Conservation (phyloP, 2,113 vertebrate genomes). For the Phylloscopus whistleri region DNA sequence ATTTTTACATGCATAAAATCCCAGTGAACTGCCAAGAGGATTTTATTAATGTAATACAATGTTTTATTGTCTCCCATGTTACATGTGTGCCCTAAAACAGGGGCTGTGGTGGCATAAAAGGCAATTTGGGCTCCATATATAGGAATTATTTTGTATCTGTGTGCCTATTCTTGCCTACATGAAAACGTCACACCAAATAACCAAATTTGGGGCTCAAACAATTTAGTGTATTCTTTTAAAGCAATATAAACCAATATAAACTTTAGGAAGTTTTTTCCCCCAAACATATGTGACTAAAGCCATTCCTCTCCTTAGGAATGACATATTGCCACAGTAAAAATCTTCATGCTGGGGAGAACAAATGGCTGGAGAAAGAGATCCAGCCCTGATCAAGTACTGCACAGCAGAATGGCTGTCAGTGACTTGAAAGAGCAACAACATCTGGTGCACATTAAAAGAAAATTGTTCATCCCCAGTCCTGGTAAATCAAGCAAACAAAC, state of each 20-base stretch:
- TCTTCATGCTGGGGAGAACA: not conserved
- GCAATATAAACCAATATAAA: not conserved
- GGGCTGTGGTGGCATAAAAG: not conserved
- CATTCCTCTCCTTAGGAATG: not conserved
- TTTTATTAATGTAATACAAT: not conserved
- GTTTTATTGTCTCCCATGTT: not conserved
- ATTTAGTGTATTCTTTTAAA: not conserved
- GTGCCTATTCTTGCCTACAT: not conserved
- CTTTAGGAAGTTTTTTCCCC: not conserved
- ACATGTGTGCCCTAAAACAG: not conserved
- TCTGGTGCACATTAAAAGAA: conserved; percentile 8
- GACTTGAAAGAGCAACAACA: not conserved
- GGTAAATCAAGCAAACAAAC: not conserved
- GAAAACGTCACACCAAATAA: not conserved
- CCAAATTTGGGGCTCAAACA: not conserved
- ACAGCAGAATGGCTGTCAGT: not conserved
- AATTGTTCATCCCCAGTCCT: not conserved
- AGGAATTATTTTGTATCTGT: not conserved
- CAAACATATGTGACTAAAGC: not conserved
- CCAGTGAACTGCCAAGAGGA: not conserved
- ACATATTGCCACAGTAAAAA: not conserved
- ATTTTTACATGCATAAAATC: not conserved
- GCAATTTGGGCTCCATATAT: not conserved
- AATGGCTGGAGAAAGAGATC: not conserved
- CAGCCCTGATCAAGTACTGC: not conserved